These are phyloP conservation scores for Cololabis saira DNA, from an alignment of 2,113 vertebrate genomes.

Conservation along the genomic window DNA sequence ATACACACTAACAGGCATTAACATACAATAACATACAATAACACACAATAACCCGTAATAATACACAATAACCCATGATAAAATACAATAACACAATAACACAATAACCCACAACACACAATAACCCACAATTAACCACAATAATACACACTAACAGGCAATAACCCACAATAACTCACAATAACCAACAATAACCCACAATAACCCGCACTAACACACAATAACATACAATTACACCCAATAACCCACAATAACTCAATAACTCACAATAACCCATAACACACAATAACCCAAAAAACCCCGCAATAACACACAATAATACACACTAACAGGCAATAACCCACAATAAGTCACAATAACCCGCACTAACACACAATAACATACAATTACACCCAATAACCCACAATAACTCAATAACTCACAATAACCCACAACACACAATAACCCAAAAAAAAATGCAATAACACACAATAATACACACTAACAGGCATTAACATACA, in stretches of 20 bases:
- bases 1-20: conserved; percentile 29
- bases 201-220: conserved; percentile 29
- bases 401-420: too few relatives aligned
- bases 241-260: conserved; percentile 28
- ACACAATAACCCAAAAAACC: conserved; percentile 37
- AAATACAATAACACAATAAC: conserved; percentile 35
- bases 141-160: conserved; percentile 34
- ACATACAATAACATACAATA: conserved; percentile 29
- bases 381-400: too few relatives aligned
- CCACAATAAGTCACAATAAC: conserved; percentile 31
- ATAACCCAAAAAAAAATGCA: conserved; percentile 25
- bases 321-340: conserved; percentile 25
- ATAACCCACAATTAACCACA: conserved; percentile 18
- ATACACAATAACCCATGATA: too few relatives aligned
- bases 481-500: conserved; percentile 28
- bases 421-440: conserved; percentile 37
- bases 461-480: conserved; percentile 30
- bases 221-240: conserved; percentile 28
- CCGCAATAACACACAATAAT: conserved; percentile 26
- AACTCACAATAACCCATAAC: conserved; percentile 17
- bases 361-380: conserved; percentile 29
- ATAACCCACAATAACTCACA: conserved; percentile 30
- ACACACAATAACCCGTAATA: conserved; percentile 29
- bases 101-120: conserved; percentile 34
- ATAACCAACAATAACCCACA: too few relatives aligned